Base-by-base conservation (phyloP, 2,888 invertebrate genomes). In the Helicoverpa assulta region DNA sequence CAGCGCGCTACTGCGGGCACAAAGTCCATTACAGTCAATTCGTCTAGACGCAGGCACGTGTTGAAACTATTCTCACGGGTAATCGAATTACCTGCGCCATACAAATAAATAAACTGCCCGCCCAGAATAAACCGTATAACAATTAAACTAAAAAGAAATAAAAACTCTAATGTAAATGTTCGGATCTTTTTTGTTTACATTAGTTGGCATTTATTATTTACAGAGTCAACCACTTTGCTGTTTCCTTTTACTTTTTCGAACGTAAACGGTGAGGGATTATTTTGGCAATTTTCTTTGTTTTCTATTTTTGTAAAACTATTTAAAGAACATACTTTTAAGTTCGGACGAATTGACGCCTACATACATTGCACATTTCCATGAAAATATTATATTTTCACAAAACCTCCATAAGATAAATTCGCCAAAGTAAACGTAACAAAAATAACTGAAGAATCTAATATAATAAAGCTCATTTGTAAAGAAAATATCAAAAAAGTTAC, bases 1-100 rank as follows among this genome's bases (percentile, higher is more conserved):
- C 82, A 81, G 85, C 82, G 74, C 86, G 76, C 53, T 67, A 56
- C 71, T 86, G 84, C 89, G 90, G 89, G 88, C 90, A 89, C 88
- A 92, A 94, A 93, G 92, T 93, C 92, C 92, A 94, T 94, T 94
- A 93, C 91, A 91, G 91, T 90, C 92, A 91, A 93, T 94, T 92
- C 92, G 90, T 91, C 91, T 90, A 91, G 91, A 92, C 91, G 88
- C 85, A 86, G 90, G 92, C 93, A 93, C 93, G 94, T 92, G 93
- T 91, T 93, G 91, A 93, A 93, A 91, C 92, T 93, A 92, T 94
- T 94, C 94, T 93, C 94, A 89, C 90, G 91, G 88, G 93, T 93
- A 94, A 95, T 92, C 90, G 93, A 94, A 95, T 95, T 95, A 95
- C 92, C 91, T 89, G 87, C 71, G 85, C 88, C 84, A 87, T 90